These are phyloP conservation scores for Premnoplex brunnescens DNA, from an alignment of 2,797 vertebrate genomes.

Conservation along the genomic window DNA sequence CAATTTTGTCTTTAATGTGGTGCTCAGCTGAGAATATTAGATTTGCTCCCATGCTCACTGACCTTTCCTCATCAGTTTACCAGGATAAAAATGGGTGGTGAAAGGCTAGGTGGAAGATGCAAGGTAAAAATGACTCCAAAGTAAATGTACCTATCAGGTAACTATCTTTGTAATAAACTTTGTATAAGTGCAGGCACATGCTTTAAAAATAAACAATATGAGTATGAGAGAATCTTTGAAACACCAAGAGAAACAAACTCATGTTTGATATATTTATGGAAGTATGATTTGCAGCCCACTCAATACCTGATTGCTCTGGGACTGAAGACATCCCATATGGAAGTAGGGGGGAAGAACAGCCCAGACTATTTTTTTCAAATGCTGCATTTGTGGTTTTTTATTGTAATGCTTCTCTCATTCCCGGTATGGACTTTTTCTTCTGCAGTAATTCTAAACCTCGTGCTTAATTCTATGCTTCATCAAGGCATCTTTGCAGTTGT, in stretches of 20 bases:
- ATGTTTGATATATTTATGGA: not conserved
- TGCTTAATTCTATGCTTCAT: not conserved
- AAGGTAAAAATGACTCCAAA: not conserved
- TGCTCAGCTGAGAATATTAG: slow-evolving; percentile 6
- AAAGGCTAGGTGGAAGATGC: not conserved
- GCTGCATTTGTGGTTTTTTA: not conserved
- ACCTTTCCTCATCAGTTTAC: slow-evolving; percentile 34
- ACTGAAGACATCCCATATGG: not conserved
- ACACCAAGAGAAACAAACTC: not conserved
- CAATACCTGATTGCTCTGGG: not conserved
- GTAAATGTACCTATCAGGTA: not conserved
- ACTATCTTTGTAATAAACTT: not conserved
- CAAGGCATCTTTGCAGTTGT: not conserved
- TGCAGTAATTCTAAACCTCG: not conserved
- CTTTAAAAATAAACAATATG: slow-evolving; percentile 15
- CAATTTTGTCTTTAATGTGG: slow-evolving; percentile 18
- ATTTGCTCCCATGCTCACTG: not conserved
- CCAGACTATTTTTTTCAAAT: not conserved
- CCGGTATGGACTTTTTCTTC: not conserved
- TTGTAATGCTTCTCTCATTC: not conserved
- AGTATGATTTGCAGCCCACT: slow-evolving; percentile 4
- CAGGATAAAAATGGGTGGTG: not conserved
- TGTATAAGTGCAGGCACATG: not conserved
- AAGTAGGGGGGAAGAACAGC: not conserved
- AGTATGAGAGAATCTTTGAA: not conserved